Base-by-base conservation (phyloP, 2,797 vertebrate genomes). In the Lates japonicus region DNA sequence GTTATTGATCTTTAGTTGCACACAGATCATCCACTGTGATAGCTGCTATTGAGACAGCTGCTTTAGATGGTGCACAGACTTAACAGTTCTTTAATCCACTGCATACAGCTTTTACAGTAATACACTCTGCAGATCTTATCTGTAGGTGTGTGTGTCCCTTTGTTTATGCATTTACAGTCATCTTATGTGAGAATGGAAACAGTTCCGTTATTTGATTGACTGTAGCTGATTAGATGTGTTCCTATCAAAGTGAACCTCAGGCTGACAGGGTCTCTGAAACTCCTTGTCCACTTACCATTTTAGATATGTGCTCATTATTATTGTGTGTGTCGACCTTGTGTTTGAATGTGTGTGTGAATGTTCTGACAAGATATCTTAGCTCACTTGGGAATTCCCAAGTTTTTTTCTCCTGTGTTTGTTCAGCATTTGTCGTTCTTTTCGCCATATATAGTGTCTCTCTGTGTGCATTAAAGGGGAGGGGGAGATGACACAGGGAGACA, bases 341-440 rank as follows among this genome's bases (percentile, higher is more conserved):
- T 67, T 7, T 74, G 14, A 20, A 33, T 51, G 57, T 66, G 44
- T 76, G 70, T 71, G 60, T 41, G 41, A 60, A 67, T 74, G 63
- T 76, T 88, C 78, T 81, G 78, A 90, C 84, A 84, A 70, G 83
- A 74, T 60, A 69, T 77, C 85, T 78, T 67, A 67, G 74, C 66
- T 83, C 60, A 85, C 64, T 84, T 85, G 89, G 86, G 87, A 92
- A 91, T 89, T 88, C 82, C 79, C 66, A 70, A 88, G 84, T 73
- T 78, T 86, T 86, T 80, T 59, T 51, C 63, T 83, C 60, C 49
- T 11, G 65, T 81, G 79, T 91, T 91, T 88, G 81, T 86, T 86
- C 69, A 86, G 62, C 39, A 12, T 62, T 73, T 76, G 77, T 80
- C 46, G 2, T 73, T 81, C 59, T 76, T 65, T 65, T 82, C 2